Conservation (phyloP, 2,888 invertebrate species). For the Ligdia adustata region DNA sequence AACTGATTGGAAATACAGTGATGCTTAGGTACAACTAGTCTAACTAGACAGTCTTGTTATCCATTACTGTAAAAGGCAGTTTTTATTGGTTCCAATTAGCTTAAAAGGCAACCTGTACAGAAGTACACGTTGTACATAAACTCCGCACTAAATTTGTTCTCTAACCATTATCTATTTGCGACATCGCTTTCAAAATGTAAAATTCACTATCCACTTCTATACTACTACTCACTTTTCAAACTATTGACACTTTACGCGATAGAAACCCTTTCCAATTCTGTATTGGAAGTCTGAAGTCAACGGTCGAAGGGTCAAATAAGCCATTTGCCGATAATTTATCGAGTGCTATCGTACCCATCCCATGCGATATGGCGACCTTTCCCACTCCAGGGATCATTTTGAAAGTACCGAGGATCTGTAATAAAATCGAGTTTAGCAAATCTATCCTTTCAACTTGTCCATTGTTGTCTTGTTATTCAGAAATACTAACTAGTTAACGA, state of each 20-base stretch:
- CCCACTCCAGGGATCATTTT: conserved; percentile 30
- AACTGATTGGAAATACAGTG: too few species aligned
- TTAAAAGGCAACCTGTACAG: conserved; percentile 8
- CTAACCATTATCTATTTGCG: conserved; percentile 1
- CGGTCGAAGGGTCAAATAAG: conserved; percentile 39
- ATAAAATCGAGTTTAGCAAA: conserved; percentile 7
- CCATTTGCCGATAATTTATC: conserved; percentile 40
- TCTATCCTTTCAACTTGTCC: conserved; percentile 9
- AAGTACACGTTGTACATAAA: conserved; percentile 2
- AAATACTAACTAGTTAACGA: conserved; percentile 13
- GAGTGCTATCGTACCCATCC: conserved; percentile 16
- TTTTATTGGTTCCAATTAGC: conserved; percentile 18
- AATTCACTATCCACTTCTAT: conserved; percentile 10
- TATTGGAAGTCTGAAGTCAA: conserved; percentile 24
- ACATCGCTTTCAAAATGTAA: neutral
- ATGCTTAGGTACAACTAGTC: too few species aligned
- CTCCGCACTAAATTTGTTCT: too few species aligned
- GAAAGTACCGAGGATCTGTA: conserved; percentile 16
- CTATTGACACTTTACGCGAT: conserved; percentile 23
- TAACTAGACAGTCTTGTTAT: too few species aligned
- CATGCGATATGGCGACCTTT: conserved; percentile 38
- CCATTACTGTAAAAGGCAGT: too few species aligned
- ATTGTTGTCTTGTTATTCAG: conserved; percentile 15
- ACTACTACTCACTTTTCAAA: conserved; percentile 14
- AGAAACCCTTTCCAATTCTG: conserved; percentile 23